Conservation (phyloP, 2,113 vertebrate genomes). For the Camarhynchus parvulus region DNA sequence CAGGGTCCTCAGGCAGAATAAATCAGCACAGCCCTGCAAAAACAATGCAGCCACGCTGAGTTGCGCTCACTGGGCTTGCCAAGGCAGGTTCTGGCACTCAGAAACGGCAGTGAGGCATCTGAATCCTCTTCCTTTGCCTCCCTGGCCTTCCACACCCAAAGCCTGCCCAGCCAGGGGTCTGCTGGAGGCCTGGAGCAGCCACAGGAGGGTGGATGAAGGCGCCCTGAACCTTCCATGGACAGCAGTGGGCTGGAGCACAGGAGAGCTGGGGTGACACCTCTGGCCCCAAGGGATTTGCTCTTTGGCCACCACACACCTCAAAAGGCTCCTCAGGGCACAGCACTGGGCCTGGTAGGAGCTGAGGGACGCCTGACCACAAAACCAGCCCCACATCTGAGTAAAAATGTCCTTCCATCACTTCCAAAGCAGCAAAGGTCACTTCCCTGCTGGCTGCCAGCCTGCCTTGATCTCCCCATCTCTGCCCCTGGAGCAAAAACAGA, state of each 20-base stretch:
- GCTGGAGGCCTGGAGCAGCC: background rate
- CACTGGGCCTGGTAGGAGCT: background rate
- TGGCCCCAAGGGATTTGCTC: background rate
- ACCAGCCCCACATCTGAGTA: background rate
- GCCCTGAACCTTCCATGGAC: accelerated
- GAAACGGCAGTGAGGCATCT: accelerated
- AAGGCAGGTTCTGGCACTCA: background rate
- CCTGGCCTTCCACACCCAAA: background rate
- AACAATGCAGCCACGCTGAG: background rate
- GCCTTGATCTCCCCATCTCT: background rate
- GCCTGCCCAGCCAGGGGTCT: background rate
- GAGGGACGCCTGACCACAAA: background rate
- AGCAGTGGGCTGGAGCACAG: background rate
- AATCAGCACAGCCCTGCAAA: background rate
- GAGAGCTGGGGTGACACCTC: background rate
- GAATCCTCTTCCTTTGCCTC: background rate
- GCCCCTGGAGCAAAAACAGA: background rate
- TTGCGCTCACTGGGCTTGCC: background rate
- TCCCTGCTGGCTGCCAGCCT: background rate
- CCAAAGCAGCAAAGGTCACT: background rate
- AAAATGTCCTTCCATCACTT: accelerated
- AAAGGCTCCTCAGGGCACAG: background rate
- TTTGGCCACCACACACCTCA: background rate
- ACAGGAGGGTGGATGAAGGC: background rate
- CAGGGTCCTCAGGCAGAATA: background rate